Evolutionary conservation across 2,113 vertebrate species (phyloP).

Genomic region (Recurvirostra avosetta): DNA sequence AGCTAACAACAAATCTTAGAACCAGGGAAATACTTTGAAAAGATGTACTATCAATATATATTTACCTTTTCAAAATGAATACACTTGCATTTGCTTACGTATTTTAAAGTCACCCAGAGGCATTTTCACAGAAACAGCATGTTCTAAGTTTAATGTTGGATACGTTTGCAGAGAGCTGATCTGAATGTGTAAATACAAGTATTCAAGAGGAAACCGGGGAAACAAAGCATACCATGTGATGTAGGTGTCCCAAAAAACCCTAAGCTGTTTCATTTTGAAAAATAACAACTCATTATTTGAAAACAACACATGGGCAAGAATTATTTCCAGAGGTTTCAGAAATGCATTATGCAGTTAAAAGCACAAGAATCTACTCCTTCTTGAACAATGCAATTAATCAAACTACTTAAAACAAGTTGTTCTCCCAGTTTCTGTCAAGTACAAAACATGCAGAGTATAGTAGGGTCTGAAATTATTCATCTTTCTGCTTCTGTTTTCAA

Average conservation of each 20-base stretch:
- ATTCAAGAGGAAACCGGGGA: not conserved
- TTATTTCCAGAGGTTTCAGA: not conserved
- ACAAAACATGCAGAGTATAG: not conserved
- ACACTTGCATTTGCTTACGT: not conserved
- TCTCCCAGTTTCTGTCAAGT: not conserved
- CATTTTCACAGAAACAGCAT: not conserved
- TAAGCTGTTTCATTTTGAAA: not conserved
- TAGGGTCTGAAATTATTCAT: not conserved
- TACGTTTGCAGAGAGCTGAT: not conserved
- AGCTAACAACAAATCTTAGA: not conserved
- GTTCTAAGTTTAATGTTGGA: not conserved
- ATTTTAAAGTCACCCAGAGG: not conserved
- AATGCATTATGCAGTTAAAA: not conserved
- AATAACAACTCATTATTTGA: not conserved
- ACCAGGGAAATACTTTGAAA: not conserved
- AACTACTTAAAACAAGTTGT: not conserved
- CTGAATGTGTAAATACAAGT: not conserved
- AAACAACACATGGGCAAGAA: not conserved
- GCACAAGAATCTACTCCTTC: not conserved
- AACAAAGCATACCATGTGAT: not conserved
- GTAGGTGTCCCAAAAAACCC: not conserved
- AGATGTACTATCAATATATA: not conserved
- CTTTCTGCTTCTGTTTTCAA: constrained; percentile 54
- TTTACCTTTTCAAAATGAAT: not conserved
- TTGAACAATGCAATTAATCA: not conserved